Percentiles rank a stretch among this genome's conserved stretches.
These are phyloP conservation scores for Pteronotus mesoamericanus DNA, from an alignment of 2,797 vertebrate genomes.

Conservation along the genomic window DNA sequence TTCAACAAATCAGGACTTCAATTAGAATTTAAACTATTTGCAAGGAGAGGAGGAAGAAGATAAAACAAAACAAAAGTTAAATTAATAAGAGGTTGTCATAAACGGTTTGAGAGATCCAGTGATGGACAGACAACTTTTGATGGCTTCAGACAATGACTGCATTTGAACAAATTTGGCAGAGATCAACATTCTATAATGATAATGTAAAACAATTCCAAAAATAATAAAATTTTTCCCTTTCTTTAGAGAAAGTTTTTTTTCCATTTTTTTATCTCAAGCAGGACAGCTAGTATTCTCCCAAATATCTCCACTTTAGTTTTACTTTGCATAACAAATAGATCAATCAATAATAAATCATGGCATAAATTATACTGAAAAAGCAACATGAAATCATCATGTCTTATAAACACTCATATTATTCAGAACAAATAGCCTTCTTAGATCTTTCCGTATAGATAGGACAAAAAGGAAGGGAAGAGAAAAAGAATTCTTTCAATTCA, in stretches of 20 bases:
- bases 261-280: background rate
- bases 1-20: background rate
- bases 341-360: slow-evolving; percentile 66
- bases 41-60: background rate
- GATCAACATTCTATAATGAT: background rate
- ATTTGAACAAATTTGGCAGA: background rate
- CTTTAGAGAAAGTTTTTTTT: background rate
- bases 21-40: background rate
- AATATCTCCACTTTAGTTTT: slow-evolving; percentile 39
- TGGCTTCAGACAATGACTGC: background rate
- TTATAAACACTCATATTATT: slow-evolving; percentile 71
- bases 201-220: background rate
- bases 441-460: background rate
- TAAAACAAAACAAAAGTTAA: background rate
- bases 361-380: slow-evolving; percentile 41
- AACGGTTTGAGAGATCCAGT: background rate
- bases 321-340: slow-evolving; percentile 55
- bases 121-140: background rate
- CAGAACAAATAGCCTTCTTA: slow-evolving; percentile 54
- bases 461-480: background rate
- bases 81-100: background rate
- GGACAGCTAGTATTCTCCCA: background rate
- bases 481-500: background rate
- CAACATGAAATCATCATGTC: slow-evolving; percentile 59
- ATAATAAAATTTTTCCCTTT: background rate